Conservation (phyloP, 2,113 vertebrate genomes). For the Dasyurus viverrinus region DNA sequence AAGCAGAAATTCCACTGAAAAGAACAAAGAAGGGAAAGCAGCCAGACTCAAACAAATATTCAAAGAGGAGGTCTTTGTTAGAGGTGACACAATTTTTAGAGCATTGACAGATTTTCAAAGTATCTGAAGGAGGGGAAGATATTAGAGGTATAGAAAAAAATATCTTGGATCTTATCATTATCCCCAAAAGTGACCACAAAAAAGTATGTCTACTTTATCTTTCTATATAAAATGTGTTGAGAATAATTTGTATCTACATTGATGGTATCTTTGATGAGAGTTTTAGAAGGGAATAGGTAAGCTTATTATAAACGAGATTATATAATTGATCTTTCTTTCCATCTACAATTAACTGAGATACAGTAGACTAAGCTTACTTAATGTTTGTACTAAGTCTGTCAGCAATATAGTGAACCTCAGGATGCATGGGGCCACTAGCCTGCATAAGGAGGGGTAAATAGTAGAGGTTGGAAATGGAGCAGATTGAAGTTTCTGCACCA, state of each 20-base stretch:
- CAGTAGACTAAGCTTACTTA: neutral
- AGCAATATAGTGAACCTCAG: neutral
- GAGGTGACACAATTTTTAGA: neutral
- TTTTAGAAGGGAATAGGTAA: neutral
- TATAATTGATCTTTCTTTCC: neutral
- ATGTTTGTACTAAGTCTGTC: neutral
- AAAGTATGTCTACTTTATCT: neutral
- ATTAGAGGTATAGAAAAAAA: neutral
- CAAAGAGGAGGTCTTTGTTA: neutral
- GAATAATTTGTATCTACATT: neutral
- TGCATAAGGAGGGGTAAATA: neutral
- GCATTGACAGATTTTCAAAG: neutral
- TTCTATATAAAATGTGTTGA: neutral
- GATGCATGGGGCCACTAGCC: neutral
- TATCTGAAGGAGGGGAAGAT: neutral
- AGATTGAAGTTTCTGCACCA: neutral
- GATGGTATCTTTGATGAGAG: neutral
- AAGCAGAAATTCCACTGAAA: neutral
- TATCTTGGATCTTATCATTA: neutral
- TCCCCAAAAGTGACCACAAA: neutral
- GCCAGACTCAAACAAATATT: neutral
- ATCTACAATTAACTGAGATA: neutral
- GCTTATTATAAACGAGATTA: neutral
- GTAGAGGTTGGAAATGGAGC: neutral
- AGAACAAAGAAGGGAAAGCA: neutral